Evolutionary conservation across 2,888 invertebrate species (phyloP).

Genomic region (Drosophila eohydei): DNA sequence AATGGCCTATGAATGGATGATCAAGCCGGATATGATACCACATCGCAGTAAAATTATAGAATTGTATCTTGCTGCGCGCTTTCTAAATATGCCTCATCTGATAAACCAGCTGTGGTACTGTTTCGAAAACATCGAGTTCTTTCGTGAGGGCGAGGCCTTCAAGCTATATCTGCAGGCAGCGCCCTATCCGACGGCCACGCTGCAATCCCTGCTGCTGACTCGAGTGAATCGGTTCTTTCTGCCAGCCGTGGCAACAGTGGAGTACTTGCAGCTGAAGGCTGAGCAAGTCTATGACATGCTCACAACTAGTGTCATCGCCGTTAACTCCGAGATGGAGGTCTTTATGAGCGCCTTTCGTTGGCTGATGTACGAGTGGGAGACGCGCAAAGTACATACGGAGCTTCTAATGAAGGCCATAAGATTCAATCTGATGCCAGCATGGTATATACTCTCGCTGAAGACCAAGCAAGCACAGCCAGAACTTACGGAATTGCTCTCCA

Average conservation of each 20-base stretch:
- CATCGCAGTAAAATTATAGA: constrained; percentile 38
- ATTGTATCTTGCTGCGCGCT: constrained; percentile 34
- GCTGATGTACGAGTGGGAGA: constrained; percentile 89
- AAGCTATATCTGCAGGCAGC: constrained; percentile 85
- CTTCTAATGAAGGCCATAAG: constrained; percentile 89
- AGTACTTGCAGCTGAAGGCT: constrained; percentile 88
- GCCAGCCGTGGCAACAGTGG: constrained; percentile 89
- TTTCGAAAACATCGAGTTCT: constrained; percentile 87
- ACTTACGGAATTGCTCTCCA: constrained; percentile 27
- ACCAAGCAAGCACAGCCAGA: constrained; percentile 88
- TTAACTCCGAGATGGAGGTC: constrained; percentile 88
- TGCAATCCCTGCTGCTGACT: constrained; percentile 85
- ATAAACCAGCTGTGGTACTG: constrained; percentile 87
- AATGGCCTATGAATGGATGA: constrained; percentile 52
- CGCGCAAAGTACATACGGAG: constrained; percentile 86
- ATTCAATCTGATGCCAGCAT: constrained; percentile 91
- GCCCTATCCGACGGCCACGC: constrained; percentile 78
- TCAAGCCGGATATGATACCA: not conserved
- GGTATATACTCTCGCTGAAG: constrained; percentile 91
- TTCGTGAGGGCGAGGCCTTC: constrained; percentile 88
- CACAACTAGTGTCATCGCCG: constrained; percentile 89
- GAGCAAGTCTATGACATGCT: constrained; percentile 88
- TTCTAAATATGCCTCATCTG: constrained; percentile 29
- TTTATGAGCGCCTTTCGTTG: constrained; percentile 92
- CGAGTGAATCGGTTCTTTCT: constrained; percentile 90